A percentile compares a stretch with the other conserved stretches of the same genome.
Evolutionary conservation across 1,140 invertebrate species (phyloP).

Genomic region (Zophobas morio): DNA sequence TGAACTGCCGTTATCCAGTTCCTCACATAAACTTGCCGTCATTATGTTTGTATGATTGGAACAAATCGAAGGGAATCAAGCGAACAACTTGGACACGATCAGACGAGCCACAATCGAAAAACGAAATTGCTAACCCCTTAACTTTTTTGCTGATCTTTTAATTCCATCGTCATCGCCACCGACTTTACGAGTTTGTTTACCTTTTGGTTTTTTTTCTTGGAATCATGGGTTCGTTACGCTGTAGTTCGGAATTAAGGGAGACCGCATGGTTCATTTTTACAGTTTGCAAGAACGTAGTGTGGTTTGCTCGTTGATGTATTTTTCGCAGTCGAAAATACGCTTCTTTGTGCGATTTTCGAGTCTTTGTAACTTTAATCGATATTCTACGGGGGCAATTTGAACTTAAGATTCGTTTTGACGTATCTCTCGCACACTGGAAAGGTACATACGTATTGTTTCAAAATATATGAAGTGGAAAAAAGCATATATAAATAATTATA

Average conservation of each 20-base stretch:
- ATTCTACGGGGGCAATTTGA: too few relatives aligned
- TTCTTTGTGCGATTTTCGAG: too few relatives aligned
- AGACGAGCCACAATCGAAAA: not conserved
- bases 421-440: too few relatives aligned
- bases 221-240: conserved; percentile 5
- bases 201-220: conserved; percentile 1
- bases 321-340: too few relatives aligned
- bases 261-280: too few relatives aligned
- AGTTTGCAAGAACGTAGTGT: too few relatives aligned
- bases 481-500: too few relatives aligned
- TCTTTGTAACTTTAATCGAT: too few relatives aligned
- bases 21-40: conserved; percentile 5
- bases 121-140: conserved; percentile 1
- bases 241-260: not conserved
- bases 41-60: conserved; percentile 1
- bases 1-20: not conserved
- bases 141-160: conserved; percentile 16
- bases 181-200: conserved; percentile 13
- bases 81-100: conserved; percentile 1
- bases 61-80: conserved; percentile 1
- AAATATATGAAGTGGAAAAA: too few relatives aligned
- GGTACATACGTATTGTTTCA: too few relatives aligned
- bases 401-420: too few relatives aligned
- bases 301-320: too few relatives aligned
- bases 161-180: conserved; percentile 26